Evolutionary conservation across 1,140 invertebrate species (phyloP).

Genomic region (Anadara kagoshimensis): DNA sequence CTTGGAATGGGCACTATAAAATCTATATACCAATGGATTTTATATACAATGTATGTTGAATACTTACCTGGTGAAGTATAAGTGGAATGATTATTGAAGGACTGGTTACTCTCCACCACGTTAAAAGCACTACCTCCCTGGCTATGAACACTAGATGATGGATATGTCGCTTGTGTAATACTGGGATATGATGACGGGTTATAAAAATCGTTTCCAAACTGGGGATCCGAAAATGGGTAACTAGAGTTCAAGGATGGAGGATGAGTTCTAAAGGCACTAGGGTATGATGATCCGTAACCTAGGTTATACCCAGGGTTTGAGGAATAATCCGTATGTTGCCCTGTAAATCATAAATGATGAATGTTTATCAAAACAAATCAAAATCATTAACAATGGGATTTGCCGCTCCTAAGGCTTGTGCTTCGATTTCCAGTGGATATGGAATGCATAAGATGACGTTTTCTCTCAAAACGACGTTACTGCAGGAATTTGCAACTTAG

Average conservation of each 20-base stretch:
- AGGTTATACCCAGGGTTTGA: slow-evolving; percentile 36
- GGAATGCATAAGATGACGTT: too few relatives aligned
- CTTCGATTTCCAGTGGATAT: too few relatives aligned
- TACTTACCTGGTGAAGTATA: slow-evolving; percentile 41
- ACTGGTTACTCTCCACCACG: slow-evolving; percentile 58
- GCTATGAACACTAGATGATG: slow-evolving; percentile 38
- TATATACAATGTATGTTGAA: background rate
- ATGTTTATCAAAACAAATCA: background rate
- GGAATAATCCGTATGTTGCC: slow-evolving; percentile 44
- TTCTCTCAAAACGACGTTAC: too few relatives aligned
- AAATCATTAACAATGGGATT: too few relatives aligned
- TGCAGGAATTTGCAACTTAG: too few relatives aligned
- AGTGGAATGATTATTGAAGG: slow-evolving; percentile 26
- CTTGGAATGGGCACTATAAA: background rate
- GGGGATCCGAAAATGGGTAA: slow-evolving; percentile 46
- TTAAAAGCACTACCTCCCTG: slow-evolving; percentile 65
- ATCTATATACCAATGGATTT: background rate
- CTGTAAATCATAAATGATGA: slow-evolving; percentile 25
- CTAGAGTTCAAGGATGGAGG: slow-evolving; percentile 47
- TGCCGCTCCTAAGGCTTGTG: too few relatives aligned
- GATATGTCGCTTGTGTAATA: slow-evolving; percentile 25
- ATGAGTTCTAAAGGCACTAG: slow-evolving; percentile 52
- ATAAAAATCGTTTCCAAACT: slow-evolving; percentile 34
- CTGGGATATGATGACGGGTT: slow-evolving; percentile 40
- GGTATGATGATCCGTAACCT: slow-evolving; percentile 27